Percentiles rank a stretch among this genome's conserved stretches.
Conservation (phyloP, 2,888 invertebrate genomes). For the Nemoura dubitans region DNA sequence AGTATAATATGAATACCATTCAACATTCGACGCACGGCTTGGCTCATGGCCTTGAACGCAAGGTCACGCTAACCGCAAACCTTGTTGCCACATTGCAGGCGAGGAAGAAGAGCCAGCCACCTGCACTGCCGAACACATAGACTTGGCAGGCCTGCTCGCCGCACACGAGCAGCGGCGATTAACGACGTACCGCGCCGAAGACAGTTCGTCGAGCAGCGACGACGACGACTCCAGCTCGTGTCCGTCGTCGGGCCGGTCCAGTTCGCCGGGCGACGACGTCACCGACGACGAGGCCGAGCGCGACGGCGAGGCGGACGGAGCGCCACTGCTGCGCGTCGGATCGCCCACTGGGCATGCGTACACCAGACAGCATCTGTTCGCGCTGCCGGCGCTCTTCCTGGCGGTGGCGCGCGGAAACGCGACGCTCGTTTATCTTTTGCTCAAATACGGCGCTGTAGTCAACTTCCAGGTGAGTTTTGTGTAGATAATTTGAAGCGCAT, state of each 20-base stretch:
- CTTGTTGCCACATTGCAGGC: background rate
- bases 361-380: constrained; percentile 63
- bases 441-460: constrained; percentile 64
- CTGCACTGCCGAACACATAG: constrained; percentile 46
- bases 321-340: constrained; percentile 52
- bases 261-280: constrained; percentile 49
- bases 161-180: constrained; percentile 55
- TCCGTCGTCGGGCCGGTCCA: constrained; percentile 47
- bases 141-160: constrained; percentile 55
- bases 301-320: constrained; percentile 42
- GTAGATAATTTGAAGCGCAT: background rate
- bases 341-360: constrained; percentile 62
- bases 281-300: constrained; percentile 50
- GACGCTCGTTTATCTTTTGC: constrained; percentile 63
- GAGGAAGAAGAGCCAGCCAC: background rate
- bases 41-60: too few relatives aligned
- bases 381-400: constrained; percentile 67
- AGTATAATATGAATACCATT: too few relatives aligned
- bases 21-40: too few relatives aligned
- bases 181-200: constrained; percentile 54
- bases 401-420: constrained; percentile 65
- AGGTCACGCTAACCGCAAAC: background rate
- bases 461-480: constrained; percentile 58
- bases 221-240: constrained; percentile 51
- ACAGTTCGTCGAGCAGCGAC: constrained; percentile 46